Base-by-base conservation (phyloP, 2,113 vertebrate species). In the Cygnus buccinator region DNA sequence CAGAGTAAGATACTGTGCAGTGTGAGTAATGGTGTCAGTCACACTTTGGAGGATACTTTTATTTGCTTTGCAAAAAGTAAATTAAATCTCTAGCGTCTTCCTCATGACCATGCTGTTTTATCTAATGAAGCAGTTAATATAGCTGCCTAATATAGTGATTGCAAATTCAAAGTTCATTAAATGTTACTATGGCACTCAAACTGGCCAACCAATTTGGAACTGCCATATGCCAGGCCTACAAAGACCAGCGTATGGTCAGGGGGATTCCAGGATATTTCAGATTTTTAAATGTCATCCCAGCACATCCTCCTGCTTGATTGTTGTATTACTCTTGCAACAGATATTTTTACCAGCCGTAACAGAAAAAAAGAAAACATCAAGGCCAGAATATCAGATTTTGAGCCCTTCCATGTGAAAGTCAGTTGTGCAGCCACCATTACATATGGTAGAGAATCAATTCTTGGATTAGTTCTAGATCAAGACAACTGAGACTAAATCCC, bases 41-140 rank as follows among this genome's bases (percentile, higher is more conserved):
- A 86, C 37, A 82, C 50, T 72, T 81, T 59, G 52, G 63, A 76
- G 43, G 26, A 86, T 80, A 58, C 82, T 93, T 96, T 55, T 87
- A 67, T 84, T 77, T 94, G 57, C 61, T 25, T 88, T 89, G 58
- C 66, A 85, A 59, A 94, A 94, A 81, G 59, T 72, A 90, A 95
- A 95, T 95, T 77, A 75, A 87, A 84, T 71, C 35, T 92, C 54
- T 86, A 76, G 44, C 62, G 57, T 73, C 37, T 67, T 89, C 43
- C 55, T 82, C 52, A 84, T 94, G 76, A 84, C 71, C 39, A 29
- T 73, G 67, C 71, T 93, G 43, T 5, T 93, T 80, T 89, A 81
- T 26, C 71, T 95, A 96, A 96, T 89, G 80, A 89, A 93, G 88
- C 63, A 83, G 83, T 89, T 91, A 82, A 96, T 86, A 81, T 62